Evolutionary conservation across 1,140 invertebrate genomes (phyloP).

Genomic region (Drosophila pseudoananassae): DNA sequence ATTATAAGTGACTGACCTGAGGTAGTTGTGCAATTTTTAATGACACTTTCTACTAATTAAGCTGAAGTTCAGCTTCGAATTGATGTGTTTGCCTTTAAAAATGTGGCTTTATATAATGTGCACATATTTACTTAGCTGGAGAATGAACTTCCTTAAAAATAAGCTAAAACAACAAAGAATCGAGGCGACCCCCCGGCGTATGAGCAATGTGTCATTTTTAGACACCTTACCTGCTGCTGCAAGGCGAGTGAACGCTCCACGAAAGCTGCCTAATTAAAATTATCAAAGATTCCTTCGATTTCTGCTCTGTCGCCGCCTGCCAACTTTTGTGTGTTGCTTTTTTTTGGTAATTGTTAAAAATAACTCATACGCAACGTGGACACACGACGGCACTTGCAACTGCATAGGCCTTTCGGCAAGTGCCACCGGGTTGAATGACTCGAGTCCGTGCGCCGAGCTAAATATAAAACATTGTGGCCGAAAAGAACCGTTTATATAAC

Average conservation of each 20-base stretch:
- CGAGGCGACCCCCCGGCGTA: slow-evolving; percentile 18
- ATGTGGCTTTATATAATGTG: neutral
- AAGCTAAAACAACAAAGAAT: slow-evolving; percentile 1
- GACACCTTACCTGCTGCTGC: slow-evolving; percentile 25
- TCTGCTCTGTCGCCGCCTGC: slow-evolving; percentile 13
- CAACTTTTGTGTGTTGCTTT: slow-evolving; percentile 11
- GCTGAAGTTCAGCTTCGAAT: neutral
- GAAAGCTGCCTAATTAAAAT: slow-evolving; percentile 77
- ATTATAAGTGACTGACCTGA: slow-evolving; percentile 5
- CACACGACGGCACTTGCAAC: slow-evolving; percentile 40
- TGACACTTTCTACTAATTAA: neutral
- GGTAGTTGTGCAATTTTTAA: slow-evolving; percentile 20
- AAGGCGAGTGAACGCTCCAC: slow-evolving; percentile 18
- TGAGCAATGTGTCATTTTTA: slow-evolving; percentile 43
- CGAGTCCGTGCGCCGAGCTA: slow-evolving; percentile 22
- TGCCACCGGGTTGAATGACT: slow-evolving; percentile 69
- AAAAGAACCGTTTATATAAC: slow-evolving; percentile 39
- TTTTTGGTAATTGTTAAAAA: slow-evolving; percentile 46
- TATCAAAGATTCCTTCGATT: slow-evolving; percentile 42
- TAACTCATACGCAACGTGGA: slow-evolving; percentile 66
- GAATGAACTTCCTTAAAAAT: neutral
- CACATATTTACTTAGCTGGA: neutral
- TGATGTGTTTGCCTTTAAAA: too few relatives aligned
- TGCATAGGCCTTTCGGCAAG: slow-evolving; percentile 18
- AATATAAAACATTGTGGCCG: slow-evolving; percentile 28